Percentiles rank a stretch among this genome's conserved stretches.
phyloP scores from a whole-genome alignment of 2,113 vertebrate genomes.

The Euleptes europaea region DNA sequence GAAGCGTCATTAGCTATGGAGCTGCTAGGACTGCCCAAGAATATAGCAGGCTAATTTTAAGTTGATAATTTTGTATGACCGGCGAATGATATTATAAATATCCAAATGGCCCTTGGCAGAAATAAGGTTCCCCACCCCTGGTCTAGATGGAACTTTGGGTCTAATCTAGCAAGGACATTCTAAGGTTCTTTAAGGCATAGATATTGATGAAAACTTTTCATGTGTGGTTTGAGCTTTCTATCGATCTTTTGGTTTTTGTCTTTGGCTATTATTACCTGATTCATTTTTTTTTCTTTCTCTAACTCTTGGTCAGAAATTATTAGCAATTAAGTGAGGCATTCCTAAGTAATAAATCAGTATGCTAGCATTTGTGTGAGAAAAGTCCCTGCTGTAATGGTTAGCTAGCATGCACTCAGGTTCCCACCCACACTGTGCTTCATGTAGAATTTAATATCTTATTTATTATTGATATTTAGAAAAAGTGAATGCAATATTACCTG shows the following conservation, averaged over 20 bases:
- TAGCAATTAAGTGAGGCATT: neutral
- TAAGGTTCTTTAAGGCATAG: neutral
- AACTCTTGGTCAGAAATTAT: neutral
- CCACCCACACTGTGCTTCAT: neutral
- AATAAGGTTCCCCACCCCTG: too few species aligned
- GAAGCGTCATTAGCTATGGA: too few species aligned
- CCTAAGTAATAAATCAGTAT: neutral
- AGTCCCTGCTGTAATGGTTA: neutral
- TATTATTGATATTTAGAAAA: constrained; percentile 35
- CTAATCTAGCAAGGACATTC: neutral
- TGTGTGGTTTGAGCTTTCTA: neutral
- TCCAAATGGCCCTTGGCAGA: too few species aligned
- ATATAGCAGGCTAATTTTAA: too few species aligned
- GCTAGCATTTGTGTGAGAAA: neutral
- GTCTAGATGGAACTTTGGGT: too few species aligned
- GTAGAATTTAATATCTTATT: neutral
- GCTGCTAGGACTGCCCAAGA: too few species aligned
- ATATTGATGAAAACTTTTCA: neutral
- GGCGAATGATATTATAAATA: too few species aligned
- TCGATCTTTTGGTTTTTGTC: neutral
- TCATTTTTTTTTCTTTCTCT: neutral
- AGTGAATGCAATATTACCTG: constrained; percentile 25
- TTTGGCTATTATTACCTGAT: neutral
- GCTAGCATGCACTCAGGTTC: neutral
- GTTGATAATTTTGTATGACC: too few species aligned